Conservation (phyloP, 2,113 vertebrate species). For the Crotophaga sulcirostris region DNA sequence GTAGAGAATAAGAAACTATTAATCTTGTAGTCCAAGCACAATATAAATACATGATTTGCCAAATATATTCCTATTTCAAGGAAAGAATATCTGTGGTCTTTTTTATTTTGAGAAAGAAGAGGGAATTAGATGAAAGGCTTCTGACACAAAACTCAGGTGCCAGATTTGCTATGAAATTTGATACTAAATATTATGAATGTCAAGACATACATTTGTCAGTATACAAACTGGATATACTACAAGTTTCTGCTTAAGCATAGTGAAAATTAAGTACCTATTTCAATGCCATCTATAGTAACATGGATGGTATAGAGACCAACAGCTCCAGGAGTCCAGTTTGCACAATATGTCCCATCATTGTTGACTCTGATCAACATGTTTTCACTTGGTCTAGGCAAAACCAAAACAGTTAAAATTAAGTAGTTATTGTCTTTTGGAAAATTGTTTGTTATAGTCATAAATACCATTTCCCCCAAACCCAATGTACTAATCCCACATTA, state of each 20-base stretch:
- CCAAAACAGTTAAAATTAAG: not conserved
- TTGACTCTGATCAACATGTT: conserved; percentile 99
- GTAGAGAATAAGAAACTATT: not conserved
- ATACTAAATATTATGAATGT: not conserved
- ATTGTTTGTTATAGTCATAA: not conserved
- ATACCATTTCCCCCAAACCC: not conserved
- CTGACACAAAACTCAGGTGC: not conserved
- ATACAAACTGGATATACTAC: not conserved
- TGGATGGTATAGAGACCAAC: conserved; percentile 98
- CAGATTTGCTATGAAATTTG: not conserved
- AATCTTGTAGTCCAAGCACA: not conserved
- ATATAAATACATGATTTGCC: not conserved
- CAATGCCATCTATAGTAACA: conserved; percentile 97
- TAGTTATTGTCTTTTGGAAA: not conserved
- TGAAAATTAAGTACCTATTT: conserved; percentile 86
- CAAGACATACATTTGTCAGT: not conserved
- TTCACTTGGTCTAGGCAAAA: conserved; percentile 89
- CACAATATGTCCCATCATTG: conserved; percentile 97
- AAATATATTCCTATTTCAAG: not conserved
- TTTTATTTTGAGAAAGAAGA: not conserved
- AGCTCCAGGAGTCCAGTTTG: conserved; percentile 98
- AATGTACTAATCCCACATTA: not conserved
- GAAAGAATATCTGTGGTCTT: not conserved
- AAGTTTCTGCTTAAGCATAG: not conserved
- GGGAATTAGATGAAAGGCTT: not conserved